Base-by-base conservation (phyloP, 2,888 invertebrate genomes). In the Pelosia muscerda region DNA sequence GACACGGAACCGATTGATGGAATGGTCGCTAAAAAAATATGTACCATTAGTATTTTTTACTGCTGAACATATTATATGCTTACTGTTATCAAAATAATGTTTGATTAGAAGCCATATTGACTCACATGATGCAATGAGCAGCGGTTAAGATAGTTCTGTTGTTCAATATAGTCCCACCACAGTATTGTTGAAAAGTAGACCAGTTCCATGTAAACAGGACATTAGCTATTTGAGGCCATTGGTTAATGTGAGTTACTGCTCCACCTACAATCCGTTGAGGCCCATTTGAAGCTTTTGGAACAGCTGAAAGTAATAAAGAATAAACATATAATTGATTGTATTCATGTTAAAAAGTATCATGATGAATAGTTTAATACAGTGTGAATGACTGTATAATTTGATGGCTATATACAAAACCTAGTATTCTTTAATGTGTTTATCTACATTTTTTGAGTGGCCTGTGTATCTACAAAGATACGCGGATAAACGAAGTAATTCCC, bases 21-120 rank as follows among this genome's bases (percentile, higher is more conserved):
- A 8, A 58, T 81, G 78, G 23, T 81, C 82, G 15, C 86, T 86
- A 65, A 57, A 38, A 26, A 19, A 31, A 58, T 0, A 13, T 42
- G 15, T 19, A 42, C 42, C 4, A 19, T 15, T 25, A 55, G 5
- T 25, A 11, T 13, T 5, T n/a, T 22, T 53, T 22, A 53, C n/a
- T n/a, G 53, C 53, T 53, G 53, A 38, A 38, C 34, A 34, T 34
- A 28, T 3, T 5, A 28, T 5, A 13, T 15, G 38, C 15, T 38
- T 38, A 15, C 38, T 9, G 31, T 31, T 31, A 9, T 31, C 6
- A 31, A 31, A 8, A 31, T 31, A 31, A 8, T 31, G 1, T 31
- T 31, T 31, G 4, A 9, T 8, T 42, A 19, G 19, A 42, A 42
- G 11, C 4, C 15, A 42, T 6, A 25, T 60, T 34, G 26, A 64